Conservation (phyloP, 2,113 vertebrate genomes). For the Sinosuthora webbiana region DNA sequence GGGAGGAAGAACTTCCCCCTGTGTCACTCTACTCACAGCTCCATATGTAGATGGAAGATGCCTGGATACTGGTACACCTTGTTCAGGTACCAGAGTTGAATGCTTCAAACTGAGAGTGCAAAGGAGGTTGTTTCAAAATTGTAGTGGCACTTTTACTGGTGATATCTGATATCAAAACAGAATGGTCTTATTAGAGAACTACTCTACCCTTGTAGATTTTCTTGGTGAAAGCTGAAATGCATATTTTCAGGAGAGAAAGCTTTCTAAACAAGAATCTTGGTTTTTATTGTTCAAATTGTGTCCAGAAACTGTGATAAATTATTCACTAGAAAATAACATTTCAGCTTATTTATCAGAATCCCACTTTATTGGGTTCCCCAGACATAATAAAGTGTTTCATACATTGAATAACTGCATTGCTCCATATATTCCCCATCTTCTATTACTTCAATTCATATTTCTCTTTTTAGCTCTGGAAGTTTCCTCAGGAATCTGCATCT, state of each 20-base stretch:
- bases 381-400: not conserved
- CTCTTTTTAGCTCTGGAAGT: not conserved
- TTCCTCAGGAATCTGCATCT: not conserved
- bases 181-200: not conserved
- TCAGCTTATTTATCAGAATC: not conserved
- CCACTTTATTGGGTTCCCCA: not conserved
- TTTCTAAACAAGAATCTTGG: not conserved
- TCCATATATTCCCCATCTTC: not conserved
- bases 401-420: not conserved
- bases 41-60: fast-evolving
- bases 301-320: not conserved
- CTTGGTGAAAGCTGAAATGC: not conserved
- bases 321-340: not conserved
- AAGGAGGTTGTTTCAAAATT: not conserved
- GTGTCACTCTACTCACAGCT: not conserved
- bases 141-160: not conserved
- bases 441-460: not conserved
- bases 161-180: not conserved
- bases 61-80: not conserved
- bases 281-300: not conserved
- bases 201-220: not conserved
- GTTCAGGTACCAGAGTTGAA: not conserved
- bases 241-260: not conserved
- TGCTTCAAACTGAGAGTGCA: not conserved
- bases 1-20: not conserved